Conservation (phyloP, 2,888 invertebrate species). For the Caenorhabditis afra region DNA sequence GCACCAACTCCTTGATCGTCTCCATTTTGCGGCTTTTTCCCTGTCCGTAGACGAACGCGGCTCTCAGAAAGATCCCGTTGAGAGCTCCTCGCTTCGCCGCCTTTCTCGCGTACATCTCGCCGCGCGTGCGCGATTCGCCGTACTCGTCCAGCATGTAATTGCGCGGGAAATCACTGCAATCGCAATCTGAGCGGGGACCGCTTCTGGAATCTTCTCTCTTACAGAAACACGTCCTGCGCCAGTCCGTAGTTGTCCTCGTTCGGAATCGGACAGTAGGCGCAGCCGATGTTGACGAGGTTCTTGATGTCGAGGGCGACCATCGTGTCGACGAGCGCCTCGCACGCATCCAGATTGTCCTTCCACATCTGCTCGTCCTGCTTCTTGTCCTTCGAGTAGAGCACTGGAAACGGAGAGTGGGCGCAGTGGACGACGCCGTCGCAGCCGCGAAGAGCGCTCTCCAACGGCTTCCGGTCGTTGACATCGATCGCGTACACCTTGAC, state of each 20-base stretch:
- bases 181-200: background rate
- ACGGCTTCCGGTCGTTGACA: conserved; percentile 55
- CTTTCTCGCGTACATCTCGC: conserved; percentile 73
- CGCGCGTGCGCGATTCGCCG: conserved; percentile 74
- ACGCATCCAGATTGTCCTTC: conserved; percentile 68
- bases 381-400: conserved; percentile 55
- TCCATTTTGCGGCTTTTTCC: conserved; percentile 62
- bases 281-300: conserved; percentile 74
- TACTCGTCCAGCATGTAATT: conserved; percentile 75
- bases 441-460: conserved; percentile 66
- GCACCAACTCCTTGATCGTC: conserved; percentile 62
- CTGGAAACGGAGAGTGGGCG: conserved; percentile 62
- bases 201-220: conserved; percentile 6
- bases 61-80: conserved; percentile 72
- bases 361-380: conserved; percentile 63
- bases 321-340: conserved; percentile 72
- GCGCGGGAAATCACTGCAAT: conserved; percentile 67
- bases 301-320: conserved; percentile 65
- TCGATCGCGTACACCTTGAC: conserved; percentile 58
- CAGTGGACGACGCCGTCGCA: conserved; percentile 69
- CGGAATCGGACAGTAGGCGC: conserved; percentile 76
- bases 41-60: conserved; percentile 75
- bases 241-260: conserved; percentile 77
- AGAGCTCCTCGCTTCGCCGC: conserved; percentile 53
- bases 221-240: conserved; percentile 72